Conservation (phyloP, 2,113 vertebrate species). For the Calypte anna region DNA sequence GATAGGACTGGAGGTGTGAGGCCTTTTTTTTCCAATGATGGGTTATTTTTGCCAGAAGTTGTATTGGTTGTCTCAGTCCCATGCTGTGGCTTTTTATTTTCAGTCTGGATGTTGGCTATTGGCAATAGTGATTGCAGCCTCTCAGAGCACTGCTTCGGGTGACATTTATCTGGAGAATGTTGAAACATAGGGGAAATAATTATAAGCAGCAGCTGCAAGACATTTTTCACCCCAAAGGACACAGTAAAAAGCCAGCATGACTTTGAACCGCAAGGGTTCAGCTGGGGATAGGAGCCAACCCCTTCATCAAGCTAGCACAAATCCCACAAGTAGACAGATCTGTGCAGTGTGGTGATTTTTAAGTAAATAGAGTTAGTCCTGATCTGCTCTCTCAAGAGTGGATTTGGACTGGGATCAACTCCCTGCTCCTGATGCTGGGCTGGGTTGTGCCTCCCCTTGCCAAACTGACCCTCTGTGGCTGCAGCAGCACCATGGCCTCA, state of each 20-base stretch:
- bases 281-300: slow-evolving; percentile 33
- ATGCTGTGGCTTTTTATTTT: slow-evolving; percentile 52
- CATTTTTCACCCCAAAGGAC: slow-evolving; percentile 61
- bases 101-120: slow-evolving; percentile 47
- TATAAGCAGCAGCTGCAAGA: slow-evolving; percentile 53
- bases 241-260: slow-evolving; percentile 26
- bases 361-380: background rate
- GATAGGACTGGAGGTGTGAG: background rate
- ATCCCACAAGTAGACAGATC: slow-evolving; percentile 38
- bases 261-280: slow-evolving; percentile 51
- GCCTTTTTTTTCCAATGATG: background rate
- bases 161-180: slow-evolving; percentile 54
- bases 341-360: background rate
- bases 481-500: background rate
- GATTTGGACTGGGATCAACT: background rate
- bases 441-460: background rate
- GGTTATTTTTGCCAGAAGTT: background rate
- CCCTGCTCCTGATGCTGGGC: background rate
- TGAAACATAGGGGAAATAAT: slow-evolving; percentile 62
- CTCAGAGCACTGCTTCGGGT: slow-evolving; percentile 24
- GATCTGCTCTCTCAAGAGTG: slow-evolving; percentile 25
- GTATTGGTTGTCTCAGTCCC: background rate
- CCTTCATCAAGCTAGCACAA: slow-evolving; percentile 40
- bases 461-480: background rate
- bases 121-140: slow-evolving; percentile 33